These are phyloP conservation scores for Rhynchomys soricoides DNA, from an alignment of 2,113 vertebrate genomes.

Conservation along the genomic window DNA sequence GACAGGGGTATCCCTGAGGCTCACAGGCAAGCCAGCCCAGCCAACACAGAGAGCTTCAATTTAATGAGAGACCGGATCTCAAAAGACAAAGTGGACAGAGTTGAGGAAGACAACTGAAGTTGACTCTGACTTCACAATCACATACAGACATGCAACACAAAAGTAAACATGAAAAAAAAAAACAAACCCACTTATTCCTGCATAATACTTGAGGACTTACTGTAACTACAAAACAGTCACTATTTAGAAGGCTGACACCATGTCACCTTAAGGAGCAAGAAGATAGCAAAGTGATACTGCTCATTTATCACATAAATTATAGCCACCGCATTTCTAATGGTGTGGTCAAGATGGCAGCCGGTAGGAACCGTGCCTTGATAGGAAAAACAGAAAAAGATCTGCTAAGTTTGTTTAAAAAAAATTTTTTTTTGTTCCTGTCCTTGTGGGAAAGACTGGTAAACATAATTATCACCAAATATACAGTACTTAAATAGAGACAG, in stretches of 20 bases:
- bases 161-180: neutral
- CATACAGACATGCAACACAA: neutral
- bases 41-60: neutral
- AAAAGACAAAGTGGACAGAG: neutral
- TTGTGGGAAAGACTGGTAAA: constrained; percentile 60
- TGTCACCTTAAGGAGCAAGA: constrained; percentile 49
- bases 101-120: neutral
- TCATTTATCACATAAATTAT: constrained; percentile 19
- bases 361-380: neutral
- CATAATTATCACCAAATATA: constrained; percentile 49
- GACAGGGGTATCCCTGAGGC: too few relatives aligned
- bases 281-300: neutral
- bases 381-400: constrained; percentile 39
- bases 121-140: neutral
- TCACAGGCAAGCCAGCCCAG: neutral
- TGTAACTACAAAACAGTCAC: neutral
- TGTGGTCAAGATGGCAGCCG: neutral
- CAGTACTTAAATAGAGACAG: constrained; percentile 23
- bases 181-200: constrained; percentile 25
- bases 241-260: neutral
- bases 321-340: constrained; percentile 36
- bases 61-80: neutral
- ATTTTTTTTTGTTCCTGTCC: constrained; percentile 3
- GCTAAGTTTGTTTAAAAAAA: constrained; percentile 25
- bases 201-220: neutral